Evolutionary conservation across 2,888 invertebrate species (phyloP).

Genomic region (Galeopsomyia nigrocyanea): DNA sequence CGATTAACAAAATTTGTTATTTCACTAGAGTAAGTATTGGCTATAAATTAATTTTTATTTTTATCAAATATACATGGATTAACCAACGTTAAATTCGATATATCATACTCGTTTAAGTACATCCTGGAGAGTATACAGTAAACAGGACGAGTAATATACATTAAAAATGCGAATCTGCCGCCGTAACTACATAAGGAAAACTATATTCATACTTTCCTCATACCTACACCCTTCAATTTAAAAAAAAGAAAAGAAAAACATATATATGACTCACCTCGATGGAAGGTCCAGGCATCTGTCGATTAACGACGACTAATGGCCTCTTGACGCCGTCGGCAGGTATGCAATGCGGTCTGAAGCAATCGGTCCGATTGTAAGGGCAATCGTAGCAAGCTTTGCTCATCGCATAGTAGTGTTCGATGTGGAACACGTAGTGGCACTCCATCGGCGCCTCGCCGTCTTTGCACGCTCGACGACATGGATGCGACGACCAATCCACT

Average conservation of each 20-base stretch:
- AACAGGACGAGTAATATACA: not conserved
- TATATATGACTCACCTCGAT: conserved; percentile 75
- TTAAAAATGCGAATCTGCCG: not conserved
- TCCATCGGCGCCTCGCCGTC: conserved; percentile 74
- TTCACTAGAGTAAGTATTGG: too few relatives aligned
- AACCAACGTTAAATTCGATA: too few relatives aligned
- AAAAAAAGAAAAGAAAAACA: not conserved
- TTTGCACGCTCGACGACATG: conserved; percentile 78
- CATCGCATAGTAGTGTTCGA: conserved; percentile 88
- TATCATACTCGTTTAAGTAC: too few relatives aligned
- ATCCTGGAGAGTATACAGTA: too few relatives aligned
- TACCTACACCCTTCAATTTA: too few relatives aligned
- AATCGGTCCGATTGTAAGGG: conserved; percentile 82
- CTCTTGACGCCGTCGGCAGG: conserved; percentile 85
- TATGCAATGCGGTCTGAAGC: conserved; percentile 84
- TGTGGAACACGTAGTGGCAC: conserved; percentile 80
- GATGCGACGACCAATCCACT: conserved; percentile 63
- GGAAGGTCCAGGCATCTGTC: conserved; percentile 88
- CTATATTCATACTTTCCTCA: too few relatives aligned
- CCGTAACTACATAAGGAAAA: conserved; percentile 44
- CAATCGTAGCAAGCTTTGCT: conserved; percentile 91
- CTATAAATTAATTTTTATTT: too few relatives aligned
- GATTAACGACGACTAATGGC: conserved; percentile 83
- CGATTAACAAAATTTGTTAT: too few relatives aligned
- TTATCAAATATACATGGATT: too few relatives aligned